Evolutionary conservation across 2,113 vertebrate genomes (phyloP), one percentile per base, ranked within the genome.

Genomic region (Sapayoa aenigma): DNA sequence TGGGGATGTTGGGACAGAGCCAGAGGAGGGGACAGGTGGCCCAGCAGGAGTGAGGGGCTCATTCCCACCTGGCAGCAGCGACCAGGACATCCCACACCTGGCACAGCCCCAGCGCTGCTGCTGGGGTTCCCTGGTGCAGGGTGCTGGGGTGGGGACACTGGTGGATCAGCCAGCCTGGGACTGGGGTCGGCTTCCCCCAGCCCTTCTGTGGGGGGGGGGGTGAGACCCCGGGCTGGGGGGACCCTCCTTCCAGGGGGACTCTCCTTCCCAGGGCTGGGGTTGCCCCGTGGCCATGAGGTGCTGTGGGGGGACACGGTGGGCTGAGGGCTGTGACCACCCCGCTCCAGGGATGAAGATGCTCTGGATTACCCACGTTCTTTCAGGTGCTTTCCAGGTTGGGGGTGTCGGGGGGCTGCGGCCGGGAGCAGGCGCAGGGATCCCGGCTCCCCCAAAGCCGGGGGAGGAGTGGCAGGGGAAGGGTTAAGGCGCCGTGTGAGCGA

Each of bases 381-480:
- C n/a, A 12, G 30, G n/a, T 1, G 0, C 37, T 58, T 65, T 21
- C 17, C 20, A 12, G 31, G 7, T 23, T 9, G 23, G 42, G 20
- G 52, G 5, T 14, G 22, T 2, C 7, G 4, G 53, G 46, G 53
- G 11, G 10, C 46, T 22, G 59, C 2, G 0, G 14, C 44, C 37
- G 31, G 18, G 30, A 22, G 52, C 28, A 14, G 28, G 12, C n/a
- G 24, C 4, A 31, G 14, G 39, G 39, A 85, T 15, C 53, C 47
- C 67, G 47, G 24, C 14, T 35, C 47, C 67, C 67, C 67, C 47
- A 50, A 39, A 71, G 67, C 13, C 14, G 27, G n/a, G 47, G 67
- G 83, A 47, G 41, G 69, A 68, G 89, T 8, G 55, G 89, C 76
- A 91, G 69, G 55, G 89, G 76, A 91, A 91, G 89, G 83, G 83